phyloP scores from a whole-genome alignment of 2,888 invertebrate species.

The Galerucella calmariensis region DNA sequence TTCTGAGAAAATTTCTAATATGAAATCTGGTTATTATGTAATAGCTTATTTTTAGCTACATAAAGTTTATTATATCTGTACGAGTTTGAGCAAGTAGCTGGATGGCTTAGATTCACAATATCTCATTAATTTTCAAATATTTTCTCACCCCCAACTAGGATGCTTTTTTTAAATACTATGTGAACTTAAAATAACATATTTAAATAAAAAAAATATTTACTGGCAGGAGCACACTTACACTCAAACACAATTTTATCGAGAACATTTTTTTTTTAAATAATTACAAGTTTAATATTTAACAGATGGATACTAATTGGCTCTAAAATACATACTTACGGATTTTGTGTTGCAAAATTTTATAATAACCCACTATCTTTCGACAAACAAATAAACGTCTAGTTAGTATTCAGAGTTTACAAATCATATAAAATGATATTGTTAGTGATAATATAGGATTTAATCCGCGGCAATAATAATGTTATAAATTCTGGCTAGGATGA shows the following conservation, averaged over 20 bases:
- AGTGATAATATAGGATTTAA: neutral
- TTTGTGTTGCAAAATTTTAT: neutral
- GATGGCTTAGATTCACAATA: too few relatives aligned
- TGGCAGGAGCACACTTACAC: neutral
- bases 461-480: neutral
- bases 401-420: neutral
- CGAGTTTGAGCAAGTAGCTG: too few relatives aligned
- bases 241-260: neutral
- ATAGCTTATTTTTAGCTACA: too few relatives aligned
- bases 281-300: neutral
- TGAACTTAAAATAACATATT: neutral
- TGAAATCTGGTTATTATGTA: too few relatives aligned
- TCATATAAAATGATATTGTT: neutral
- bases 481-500: neutral
- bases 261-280: neutral
- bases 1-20: too few relatives aligned
- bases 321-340: neutral
- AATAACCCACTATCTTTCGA: neutral
- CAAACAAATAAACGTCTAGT: neutral
- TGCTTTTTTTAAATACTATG: too few relatives aligned
- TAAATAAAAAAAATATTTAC: neutral
- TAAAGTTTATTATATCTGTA: too few relatives aligned
- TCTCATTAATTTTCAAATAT: too few relatives aligned
- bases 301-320: neutral
- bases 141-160: too few relatives aligned